Evolutionary conservation across 2,113 vertebrate genomes (phyloP).

Genomic region (Saguinus imperator): DNA sequence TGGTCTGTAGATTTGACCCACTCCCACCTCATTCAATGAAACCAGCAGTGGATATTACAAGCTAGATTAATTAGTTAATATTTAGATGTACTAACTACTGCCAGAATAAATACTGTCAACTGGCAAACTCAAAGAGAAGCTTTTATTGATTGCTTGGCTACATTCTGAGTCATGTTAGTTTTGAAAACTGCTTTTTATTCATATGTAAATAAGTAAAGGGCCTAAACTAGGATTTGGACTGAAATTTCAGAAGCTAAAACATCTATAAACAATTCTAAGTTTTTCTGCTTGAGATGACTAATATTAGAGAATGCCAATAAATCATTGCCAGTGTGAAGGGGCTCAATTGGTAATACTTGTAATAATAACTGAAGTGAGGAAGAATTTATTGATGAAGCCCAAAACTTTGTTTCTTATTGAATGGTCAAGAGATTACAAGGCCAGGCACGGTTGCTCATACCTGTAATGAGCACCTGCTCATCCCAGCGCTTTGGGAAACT

Average conservation of each 20-base stretch:
- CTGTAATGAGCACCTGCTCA: no score
- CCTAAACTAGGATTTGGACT: not conserved
- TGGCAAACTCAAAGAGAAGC: constrained; percentile 31
- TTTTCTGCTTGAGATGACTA: constrained; percentile 15
- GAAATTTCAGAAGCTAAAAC: not conserved
- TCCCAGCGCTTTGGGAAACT: no score
- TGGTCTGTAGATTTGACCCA: constrained; percentile 53
- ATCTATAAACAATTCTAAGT: not conserved
- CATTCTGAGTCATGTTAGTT: not conserved
- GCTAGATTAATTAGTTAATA: constrained; percentile 76
- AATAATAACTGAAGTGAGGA: not conserved
- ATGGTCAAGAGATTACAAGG: not conserved
- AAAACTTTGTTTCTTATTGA: not conserved
- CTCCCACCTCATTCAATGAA: constrained; percentile 58
- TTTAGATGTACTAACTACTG: constrained; percentile 56
- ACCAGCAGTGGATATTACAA: constrained; percentile 73
- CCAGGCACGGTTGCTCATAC: no score
- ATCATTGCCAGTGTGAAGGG: not conserved
- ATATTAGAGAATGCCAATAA: not conserved
- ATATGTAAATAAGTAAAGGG: not conserved
- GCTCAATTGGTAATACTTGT: not conserved
- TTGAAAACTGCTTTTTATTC: not conserved
- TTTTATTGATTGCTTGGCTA: constrained; percentile 9
- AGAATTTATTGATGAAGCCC: not conserved
- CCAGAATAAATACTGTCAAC: constrained; percentile 64